Percentiles rank a stretch among this genome's conserved stretches.
Conservation (phyloP, 2,113 vertebrate genomes). For the Fulica atra region DNA sequence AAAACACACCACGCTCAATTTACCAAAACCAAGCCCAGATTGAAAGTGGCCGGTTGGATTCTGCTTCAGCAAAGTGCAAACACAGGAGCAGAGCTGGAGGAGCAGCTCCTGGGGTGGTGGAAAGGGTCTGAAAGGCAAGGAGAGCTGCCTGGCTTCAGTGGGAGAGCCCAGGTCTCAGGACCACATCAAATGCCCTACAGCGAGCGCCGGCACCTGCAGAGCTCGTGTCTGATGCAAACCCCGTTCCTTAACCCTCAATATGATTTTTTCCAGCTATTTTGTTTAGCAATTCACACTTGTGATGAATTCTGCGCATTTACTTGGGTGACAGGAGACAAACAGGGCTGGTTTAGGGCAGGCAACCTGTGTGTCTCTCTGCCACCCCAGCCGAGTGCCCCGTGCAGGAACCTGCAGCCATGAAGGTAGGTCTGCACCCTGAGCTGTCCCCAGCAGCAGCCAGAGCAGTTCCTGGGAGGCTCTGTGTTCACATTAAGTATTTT, state of each 20-base stretch:
- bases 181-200: rapidly evolving
- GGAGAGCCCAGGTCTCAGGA: background rate
- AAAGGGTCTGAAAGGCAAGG: rapidly evolving
- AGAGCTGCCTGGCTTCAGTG: rapidly evolving
- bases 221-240: background rate
- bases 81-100: background rate
- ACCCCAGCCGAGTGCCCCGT: background rate
- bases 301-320: background rate
- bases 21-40: background rate
- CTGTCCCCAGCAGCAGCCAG: background rate
- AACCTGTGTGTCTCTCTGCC: rapidly evolving
- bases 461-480: background rate
- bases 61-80: background rate
- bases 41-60: background rate
- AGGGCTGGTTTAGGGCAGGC: background rate
- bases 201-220: background rate
- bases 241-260: background rate
- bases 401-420: background rate
- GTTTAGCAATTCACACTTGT: background rate
- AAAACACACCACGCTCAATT: background rate
- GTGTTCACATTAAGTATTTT: background rate
- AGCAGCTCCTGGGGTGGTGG: background rate
- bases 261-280: background rate
- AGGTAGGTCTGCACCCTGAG: background rate
- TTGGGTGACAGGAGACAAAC: rapidly evolving